These are phyloP conservation scores for Lagopus muta DNA, from an alignment of 2,113 vertebrate species.

Conservation along the genomic window DNA sequence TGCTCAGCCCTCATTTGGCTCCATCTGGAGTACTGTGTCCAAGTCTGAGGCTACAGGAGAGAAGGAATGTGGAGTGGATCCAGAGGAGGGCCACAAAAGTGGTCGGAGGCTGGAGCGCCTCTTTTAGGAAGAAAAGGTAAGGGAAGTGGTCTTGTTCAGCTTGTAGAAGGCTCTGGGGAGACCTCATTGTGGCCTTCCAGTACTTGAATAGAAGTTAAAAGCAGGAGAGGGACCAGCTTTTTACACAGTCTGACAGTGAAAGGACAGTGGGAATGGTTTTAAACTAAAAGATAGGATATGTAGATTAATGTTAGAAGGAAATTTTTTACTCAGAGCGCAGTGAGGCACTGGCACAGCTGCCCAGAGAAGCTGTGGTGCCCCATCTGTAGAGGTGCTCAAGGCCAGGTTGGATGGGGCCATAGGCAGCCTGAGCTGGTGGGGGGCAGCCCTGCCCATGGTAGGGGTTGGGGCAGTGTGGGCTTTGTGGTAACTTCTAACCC, in stretches of 20 bases:
- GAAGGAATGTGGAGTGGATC: too few relatives aligned
- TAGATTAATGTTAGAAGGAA: not conserved
- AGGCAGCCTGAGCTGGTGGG: not conserved
- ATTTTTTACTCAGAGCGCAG: not conserved
- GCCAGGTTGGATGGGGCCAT: too few relatives aligned
- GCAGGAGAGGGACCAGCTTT: not conserved
- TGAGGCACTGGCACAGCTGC: not conserved
- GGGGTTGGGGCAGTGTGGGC: not conserved
- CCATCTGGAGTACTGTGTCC: too few relatives aligned
- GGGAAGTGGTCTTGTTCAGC: too few relatives aligned
- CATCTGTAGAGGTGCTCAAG: not conserved
- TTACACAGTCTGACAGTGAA: too few relatives aligned
- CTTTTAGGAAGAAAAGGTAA: not conserved
- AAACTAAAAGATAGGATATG: not conserved
- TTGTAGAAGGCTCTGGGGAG: not conserved
- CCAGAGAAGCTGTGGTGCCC: not conserved
- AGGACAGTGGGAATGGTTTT: too few relatives aligned
- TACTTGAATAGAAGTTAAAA: not conserved
- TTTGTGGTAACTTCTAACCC: not conserved
- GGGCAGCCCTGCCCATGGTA: not conserved
- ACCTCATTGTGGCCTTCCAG: not conserved
- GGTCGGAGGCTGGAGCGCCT: not conserved
- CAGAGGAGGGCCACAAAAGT: too few relatives aligned
- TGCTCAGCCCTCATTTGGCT: too few relatives aligned
- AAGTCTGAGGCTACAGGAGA: too few relatives aligned